Conservation (phyloP, 2,113 vertebrate genomes). For the Dinomys branickii region DNA sequence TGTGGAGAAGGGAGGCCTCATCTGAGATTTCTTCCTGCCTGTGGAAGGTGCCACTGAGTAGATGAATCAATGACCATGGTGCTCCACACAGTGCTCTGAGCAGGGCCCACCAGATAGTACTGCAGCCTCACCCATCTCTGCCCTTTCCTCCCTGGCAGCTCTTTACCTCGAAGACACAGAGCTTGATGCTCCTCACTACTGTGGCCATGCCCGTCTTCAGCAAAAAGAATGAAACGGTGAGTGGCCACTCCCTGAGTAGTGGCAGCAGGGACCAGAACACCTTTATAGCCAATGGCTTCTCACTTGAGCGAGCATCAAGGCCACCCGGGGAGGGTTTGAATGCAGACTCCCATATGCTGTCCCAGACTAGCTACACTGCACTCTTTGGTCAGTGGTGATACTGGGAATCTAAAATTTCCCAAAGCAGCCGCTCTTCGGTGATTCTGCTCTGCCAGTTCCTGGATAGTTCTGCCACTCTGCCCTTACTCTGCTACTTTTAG, state of each 20-base stretch:
- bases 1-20: background rate
- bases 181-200: slow-evolving; percentile 94
- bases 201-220: slow-evolving; percentile 99
- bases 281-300: background rate
- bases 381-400: background rate
- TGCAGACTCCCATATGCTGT: background rate
- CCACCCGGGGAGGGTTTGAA: no score
- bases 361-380: background rate
- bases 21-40: background rate
- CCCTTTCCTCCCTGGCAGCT: slow-evolving; percentile 85
- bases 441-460: background rate
- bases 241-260: slow-evolving; percentile 17
- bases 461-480: background rate
- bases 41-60: background rate
- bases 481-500: background rate
- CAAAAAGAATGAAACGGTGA: slow-evolving; percentile 97
- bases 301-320: background rate
- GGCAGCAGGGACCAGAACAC: background rate
- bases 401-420: background rate
- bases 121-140: background rate
- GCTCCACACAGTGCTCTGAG: background rate
- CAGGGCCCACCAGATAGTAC: no score
- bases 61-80: background rate
- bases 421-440: background rate
- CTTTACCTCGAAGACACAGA: slow-evolving; percentile 92